phyloP scores from a whole-genome alignment of 1,140 invertebrate species.

The Dufourea novaeangliae region DNA sequence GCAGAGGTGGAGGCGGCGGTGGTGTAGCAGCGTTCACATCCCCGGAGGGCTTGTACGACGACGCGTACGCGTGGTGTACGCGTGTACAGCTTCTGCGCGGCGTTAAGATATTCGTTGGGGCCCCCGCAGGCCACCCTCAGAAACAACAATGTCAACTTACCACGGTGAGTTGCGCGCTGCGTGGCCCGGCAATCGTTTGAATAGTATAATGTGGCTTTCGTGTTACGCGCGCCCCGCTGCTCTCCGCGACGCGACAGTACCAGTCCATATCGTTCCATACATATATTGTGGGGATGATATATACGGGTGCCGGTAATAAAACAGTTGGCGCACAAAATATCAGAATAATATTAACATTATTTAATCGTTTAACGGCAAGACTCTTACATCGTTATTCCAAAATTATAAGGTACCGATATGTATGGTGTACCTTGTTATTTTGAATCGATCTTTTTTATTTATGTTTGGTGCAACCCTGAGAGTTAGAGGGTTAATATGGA shows the following conservation, averaged over 20 bases:
- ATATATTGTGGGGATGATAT: no score
- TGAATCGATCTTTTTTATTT: no score
- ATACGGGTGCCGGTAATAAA: no score
- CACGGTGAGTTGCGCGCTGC: slow-evolving; percentile 47
- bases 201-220: slow-evolving; percentile 78
- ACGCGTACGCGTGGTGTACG: slow-evolving; percentile 58
- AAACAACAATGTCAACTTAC: slow-evolving; percentile 81
- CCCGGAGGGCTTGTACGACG: slow-evolving; percentile 73
- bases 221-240: slow-evolving; percentile 65
- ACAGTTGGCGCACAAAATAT: no score
- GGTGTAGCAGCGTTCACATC: slow-evolving; percentile 70
- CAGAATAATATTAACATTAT: no score
- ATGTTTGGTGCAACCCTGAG: no score
- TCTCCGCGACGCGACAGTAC: not conserved
- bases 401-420: no score
- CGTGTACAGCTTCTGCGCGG: slow-evolving; percentile 57
- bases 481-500: no score
- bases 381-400: no score
- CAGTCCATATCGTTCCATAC: no score
- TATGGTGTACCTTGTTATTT: no score
- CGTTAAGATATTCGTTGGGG: slow-evolving; percentile 77
- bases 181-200: slow-evolving; percentile 75
- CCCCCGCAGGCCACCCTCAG: slow-evolving; percentile 72
- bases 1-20: slow-evolving; percentile 59
- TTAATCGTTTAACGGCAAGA: no score